Base-by-base conservation (phyloP, 2,888 invertebrate species). In the Plebejus melissa region DNA sequence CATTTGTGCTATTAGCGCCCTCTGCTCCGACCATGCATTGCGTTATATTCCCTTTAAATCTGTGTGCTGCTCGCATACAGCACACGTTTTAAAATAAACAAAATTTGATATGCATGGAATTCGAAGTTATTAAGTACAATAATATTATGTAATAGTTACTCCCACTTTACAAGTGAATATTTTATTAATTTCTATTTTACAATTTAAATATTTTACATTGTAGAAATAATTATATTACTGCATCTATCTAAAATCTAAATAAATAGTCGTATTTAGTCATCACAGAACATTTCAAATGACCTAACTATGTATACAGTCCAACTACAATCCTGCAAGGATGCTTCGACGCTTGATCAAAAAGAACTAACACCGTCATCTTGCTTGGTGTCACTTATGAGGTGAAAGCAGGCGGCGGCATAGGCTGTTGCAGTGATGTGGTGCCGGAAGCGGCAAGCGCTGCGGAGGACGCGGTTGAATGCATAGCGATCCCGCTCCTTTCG, bases 211-310 rank as follows among this genome's bases (percentile, higher is more conserved):
- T 5, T 11, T 54, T 16, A 4, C 46, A 46, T 54, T 16, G 54
- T 54, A 65, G 13, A 65, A 32, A 65, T 65, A 65, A 65, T 36
- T 65, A 32, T 32, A 32, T 58, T 4, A 58, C 58, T 60, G 11
- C 22, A 60, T 60, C 3, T 60, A 60, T 60, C 9, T 32, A 60
- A 32, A 46, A 46, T 46, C 4, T 13, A 65, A 65, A 65, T 65
- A 36, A 65, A 32, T 65, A 65, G 65, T 65, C 16, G 36, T 36
- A 65, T 65, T 65, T 65, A 16, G 65, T 65, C 11, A 65, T 65
- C 65, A 65, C 65, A 65, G 65, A 65, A 65, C 11, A 65, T 65
- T 65, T 65, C 32, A 32, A 65, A 65, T 32, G 65, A 32, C 22
- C 22, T 22, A 22, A 58, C n/a, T 58, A 58, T 58, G 1, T 58